Evolutionary conservation across 2,888 invertebrate genomes (phyloP).

Genomic region (Pandemis corylana): DNA sequence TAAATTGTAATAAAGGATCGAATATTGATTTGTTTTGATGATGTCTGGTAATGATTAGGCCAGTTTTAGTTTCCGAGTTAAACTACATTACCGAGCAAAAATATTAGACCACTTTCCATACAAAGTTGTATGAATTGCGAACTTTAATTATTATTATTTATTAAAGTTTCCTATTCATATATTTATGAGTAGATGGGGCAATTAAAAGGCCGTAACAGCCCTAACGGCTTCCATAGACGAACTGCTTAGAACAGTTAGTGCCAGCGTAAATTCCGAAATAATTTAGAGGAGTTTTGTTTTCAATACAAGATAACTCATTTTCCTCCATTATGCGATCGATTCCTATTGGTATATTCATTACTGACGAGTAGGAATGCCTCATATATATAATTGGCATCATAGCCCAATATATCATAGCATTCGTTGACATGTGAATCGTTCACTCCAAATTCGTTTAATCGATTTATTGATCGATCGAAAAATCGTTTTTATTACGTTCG

Average conservation of each 20-base stretch:
- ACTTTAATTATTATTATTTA: too few relatives aligned
- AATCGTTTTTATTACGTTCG: constrained; percentile 37
- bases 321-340: not conserved
- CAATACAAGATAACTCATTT: not conserved
- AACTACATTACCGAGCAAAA: not conserved
- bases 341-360: not conserved
- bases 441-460: constrained; percentile 21
- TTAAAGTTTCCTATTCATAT: too few relatives aligned
- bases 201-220: too few relatives aligned
- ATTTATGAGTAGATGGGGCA: too few relatives aligned
- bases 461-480: constrained; percentile 35
- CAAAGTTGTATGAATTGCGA: too few relatives aligned
- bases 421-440: constrained; percentile 31
- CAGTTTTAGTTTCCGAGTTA: not conserved
- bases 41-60: not conserved
- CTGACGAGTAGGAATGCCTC: not conserved
- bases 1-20: constrained; percentile 1
- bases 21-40: constrained; percentile 23
- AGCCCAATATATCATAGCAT: constrained; percentile 8
- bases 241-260: too few relatives aligned
- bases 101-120: too few relatives aligned
- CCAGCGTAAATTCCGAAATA: too few relatives aligned
- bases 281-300: too few relatives aligned
- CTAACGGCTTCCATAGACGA: too few relatives aligned
- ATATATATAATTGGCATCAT: not conserved